phyloP scores from a whole-genome alignment of 1,140 invertebrate species.

The Hetaerina americana region DNA sequence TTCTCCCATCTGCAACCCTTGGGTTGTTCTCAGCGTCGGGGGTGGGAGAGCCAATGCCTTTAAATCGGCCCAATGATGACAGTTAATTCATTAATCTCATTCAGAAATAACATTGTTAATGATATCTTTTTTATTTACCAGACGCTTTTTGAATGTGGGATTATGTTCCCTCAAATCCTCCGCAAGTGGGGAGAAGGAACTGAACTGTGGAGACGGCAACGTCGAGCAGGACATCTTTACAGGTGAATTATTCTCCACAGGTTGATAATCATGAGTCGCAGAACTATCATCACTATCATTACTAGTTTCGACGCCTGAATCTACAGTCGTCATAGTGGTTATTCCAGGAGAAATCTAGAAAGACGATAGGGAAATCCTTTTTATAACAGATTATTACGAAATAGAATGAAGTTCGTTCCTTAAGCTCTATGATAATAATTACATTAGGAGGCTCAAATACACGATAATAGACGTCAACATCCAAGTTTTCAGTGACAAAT shows the following conservation, averaged over 20 bases:
- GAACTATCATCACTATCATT: conserved; percentile 47
- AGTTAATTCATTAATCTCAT: too few relatives aligned
- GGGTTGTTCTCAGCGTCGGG: background rate
- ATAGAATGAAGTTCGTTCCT: too few relatives aligned
- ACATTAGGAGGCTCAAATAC: background rate
- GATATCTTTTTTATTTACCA: too few relatives aligned
- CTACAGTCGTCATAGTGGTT: conserved; percentile 29
- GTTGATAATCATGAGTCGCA: conserved; percentile 2
- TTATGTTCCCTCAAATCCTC: background rate
- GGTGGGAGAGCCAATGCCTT: background rate
- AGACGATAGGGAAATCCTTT: background rate
- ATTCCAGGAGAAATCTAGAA: background rate
- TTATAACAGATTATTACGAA: background rate
- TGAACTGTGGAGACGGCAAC: background rate
- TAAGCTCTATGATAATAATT: background rate
- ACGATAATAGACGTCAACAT: background rate
- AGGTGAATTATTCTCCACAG: background rate
- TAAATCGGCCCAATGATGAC: too few relatives aligned
- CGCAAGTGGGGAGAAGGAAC: background rate
- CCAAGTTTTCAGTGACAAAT: background rate
- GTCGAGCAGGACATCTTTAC: background rate
- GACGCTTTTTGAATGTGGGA: too few relatives aligned
- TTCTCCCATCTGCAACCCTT: background rate
- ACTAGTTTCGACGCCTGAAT: conserved; percentile 50
- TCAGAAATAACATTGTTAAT: too few relatives aligned